Evolutionary conservation across 2,888 invertebrate species (phyloP).

Genomic region (Drosophila falleni): DNA sequence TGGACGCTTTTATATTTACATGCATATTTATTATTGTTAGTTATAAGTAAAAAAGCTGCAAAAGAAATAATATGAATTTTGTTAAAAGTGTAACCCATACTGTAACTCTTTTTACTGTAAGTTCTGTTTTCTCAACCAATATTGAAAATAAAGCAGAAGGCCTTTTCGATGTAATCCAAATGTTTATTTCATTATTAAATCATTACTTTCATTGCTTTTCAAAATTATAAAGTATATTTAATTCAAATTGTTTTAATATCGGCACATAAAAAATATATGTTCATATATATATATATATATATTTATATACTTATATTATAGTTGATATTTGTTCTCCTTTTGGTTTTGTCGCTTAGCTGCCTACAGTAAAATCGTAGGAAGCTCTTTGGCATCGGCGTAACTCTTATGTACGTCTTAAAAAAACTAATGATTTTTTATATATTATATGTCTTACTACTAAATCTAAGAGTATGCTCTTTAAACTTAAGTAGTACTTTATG

Average conservation of each 20-base stretch:
- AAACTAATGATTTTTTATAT: constrained; percentile 50
- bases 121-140: not conserved
- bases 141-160: constrained; percentile 3
- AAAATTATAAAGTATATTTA: constrained; percentile 37
- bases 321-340: constrained; percentile 59
- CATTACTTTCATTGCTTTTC: constrained; percentile 46
- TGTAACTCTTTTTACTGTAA: constrained; percentile 3
- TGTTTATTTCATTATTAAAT: constrained; percentile 57
- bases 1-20: constrained; percentile 30
- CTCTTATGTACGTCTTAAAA: constrained; percentile 49
- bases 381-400: constrained; percentile 66
- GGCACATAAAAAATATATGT: constrained; percentile 48
- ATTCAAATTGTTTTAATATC: constrained; percentile 27
- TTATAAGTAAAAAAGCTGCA: constrained; percentile 30
- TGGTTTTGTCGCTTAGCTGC: constrained; percentile 46
- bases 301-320: constrained; percentile 28
- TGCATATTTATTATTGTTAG: constrained; percentile 40
- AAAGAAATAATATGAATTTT: constrained; percentile 12
- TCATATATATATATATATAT: constrained; percentile 21
- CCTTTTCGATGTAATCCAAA: constrained; percentile 37
- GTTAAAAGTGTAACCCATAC: constrained; percentile 2
- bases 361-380: constrained; percentile 49
- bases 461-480: constrained; percentile 65
- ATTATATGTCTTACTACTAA: constrained; percentile 41
- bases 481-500: constrained; percentile 53